Percentiles rank a stretch among this genome's conserved stretches.
Conservation (phyloP, 2,888 invertebrate species). For the Platycheirus albimanus region DNA sequence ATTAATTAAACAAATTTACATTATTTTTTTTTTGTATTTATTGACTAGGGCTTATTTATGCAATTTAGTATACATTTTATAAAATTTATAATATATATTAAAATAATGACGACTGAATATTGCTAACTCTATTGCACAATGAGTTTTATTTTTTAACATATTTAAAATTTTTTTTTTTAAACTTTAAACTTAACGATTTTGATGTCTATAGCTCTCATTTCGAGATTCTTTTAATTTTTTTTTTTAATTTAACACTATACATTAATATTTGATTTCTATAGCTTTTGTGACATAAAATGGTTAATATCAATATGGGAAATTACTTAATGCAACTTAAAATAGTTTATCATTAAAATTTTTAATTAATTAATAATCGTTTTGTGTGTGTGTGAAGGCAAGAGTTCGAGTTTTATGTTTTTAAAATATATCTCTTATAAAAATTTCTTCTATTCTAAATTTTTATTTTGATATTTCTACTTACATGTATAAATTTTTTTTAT, state of each 20-base stretch:
- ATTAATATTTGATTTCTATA: constrained; percentile 30
- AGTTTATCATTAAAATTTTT: background rate
- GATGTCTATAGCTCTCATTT: constrained; percentile 42
- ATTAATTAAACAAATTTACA: constrained; percentile 18
- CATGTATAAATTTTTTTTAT: constrained; percentile 7
- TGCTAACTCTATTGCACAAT: constrained; percentile 56
- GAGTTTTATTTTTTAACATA: constrained; percentile 11
- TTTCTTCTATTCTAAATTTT: constrained; percentile 3
- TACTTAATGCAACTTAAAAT: constrained; percentile 8
- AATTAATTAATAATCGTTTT: background rate
- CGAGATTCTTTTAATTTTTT: constrained; percentile 58
- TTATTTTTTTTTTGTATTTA: constrained; percentile 40
- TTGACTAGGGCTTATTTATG: constrained; percentile 63
- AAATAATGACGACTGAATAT: constrained; percentile 30
- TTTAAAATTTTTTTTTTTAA: background rate
- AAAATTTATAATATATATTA: constrained; percentile 3
- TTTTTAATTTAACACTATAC: constrained; percentile 36
- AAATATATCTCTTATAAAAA: constrained; percentile 1
- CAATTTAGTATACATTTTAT: constrained; percentile 7
- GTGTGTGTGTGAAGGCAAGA: constrained; percentile 62
- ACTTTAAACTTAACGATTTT: constrained; percentile 9
- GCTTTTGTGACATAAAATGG: constrained; percentile 25
- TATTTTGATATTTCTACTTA: constrained; percentile 16
- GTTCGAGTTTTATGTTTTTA: constrained; percentile 30
- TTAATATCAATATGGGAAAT: constrained; percentile 13